phyloP scores from a whole-genome alignment of 2,888 invertebrate species.

The Rhorus exstirpatorius region DNA sequence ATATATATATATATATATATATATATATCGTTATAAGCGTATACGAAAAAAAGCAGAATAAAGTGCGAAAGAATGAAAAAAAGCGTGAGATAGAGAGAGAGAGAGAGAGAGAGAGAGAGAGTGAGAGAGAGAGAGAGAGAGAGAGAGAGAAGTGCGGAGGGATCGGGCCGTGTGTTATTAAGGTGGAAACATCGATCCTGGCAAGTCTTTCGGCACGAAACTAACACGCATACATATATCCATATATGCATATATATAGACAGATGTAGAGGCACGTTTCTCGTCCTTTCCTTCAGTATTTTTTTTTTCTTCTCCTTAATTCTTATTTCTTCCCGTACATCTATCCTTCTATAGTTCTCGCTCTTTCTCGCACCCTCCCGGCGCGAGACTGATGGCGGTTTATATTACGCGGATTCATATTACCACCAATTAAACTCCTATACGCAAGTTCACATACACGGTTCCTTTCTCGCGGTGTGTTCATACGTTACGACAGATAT shows the following conservation, averaged over 20 bases:
- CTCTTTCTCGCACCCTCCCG: conserved; percentile 67
- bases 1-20: conserved; percentile 2
- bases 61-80: conserved; percentile 30
- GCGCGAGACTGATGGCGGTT: conserved; percentile 81
- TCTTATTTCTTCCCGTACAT: conserved; percentile 51
- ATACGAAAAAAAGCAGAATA: conserved; percentile 2
- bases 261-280: neutral
- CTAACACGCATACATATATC: neutral
- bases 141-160: conserved; percentile 75
- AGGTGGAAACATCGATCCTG: conserved; percentile 78
- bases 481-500: conserved; percentile 76
- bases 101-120: neutral
- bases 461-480: conserved; percentile 72
- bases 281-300: conserved; percentile 5
- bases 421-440: conserved; percentile 83
- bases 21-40: conserved; percentile 19
- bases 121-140: conserved; percentile 16
- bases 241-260: neutral
- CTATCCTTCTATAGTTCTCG: conserved; percentile 59
- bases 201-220: conserved; percentile 42
- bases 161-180: conserved; percentile 72
- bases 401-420: conserved; percentile 83
- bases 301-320: conserved; percentile 38
- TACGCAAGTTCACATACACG: conserved; percentile 69
- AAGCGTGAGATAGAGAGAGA: conserved; percentile 26